Evolutionary conservation across 2,113 vertebrate genomes (phyloP).

Genomic region (Anarhynchus alexandrinus): DNA sequence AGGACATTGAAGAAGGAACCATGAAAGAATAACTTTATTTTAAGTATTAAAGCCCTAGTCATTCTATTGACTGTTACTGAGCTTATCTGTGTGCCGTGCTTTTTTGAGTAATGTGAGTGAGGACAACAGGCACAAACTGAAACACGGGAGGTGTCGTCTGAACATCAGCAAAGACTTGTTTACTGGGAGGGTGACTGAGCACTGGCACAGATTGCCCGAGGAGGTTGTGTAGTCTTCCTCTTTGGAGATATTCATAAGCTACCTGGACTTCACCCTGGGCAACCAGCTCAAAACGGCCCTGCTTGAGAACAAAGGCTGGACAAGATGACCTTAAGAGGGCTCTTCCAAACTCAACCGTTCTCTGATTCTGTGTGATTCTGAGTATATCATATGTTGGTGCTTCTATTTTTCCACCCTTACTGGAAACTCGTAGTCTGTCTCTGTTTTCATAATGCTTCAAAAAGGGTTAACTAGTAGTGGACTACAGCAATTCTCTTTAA

Average conservation of each 20-base stretch:
- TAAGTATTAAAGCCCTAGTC: not conserved
- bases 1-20: not conserved
- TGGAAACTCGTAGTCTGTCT: not conserved
- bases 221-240: not conserved
- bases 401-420: not conserved
- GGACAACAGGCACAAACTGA: not conserved
- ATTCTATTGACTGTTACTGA: not conserved
- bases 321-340: not conserved
- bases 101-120: not conserved
- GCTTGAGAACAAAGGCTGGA: not conserved
- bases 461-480: not conserved
- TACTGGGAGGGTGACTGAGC: not conserved
- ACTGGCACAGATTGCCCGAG: not conserved
- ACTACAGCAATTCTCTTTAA: not conserved
- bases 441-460: not conserved
- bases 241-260: not conserved
- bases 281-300: not conserved
- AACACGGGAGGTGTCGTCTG: not conserved
- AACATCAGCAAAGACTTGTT: not conserved
- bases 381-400: not conserved
- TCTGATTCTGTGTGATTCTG: not conserved
- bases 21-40: not conserved
- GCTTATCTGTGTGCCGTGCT: not conserved
- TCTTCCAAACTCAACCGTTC: not conserved
- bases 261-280: not conserved